These are phyloP conservation scores for Epizoanthus scotinus DNA, from an alignment of 92 coral and sea anemone species.

Conservation along the genomic window DNA sequence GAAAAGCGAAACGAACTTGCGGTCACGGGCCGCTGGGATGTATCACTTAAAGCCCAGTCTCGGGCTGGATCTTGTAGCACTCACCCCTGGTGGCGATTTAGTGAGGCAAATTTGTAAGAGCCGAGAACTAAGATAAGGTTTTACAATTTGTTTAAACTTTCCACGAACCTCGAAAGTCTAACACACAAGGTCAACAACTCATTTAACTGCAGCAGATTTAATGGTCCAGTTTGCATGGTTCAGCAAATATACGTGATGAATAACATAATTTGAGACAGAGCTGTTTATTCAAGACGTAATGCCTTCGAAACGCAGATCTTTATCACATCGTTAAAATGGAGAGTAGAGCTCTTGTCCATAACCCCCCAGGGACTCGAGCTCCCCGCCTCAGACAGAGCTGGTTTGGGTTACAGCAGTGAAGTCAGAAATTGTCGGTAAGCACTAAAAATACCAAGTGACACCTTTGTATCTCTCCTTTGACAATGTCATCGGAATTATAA, in stretches of 20 bases:
- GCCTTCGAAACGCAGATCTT: constrained; percentile 58
- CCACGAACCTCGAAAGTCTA: constrained; percentile 26
- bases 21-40: constrained; percentile 22
- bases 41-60: constrained; percentile 28
- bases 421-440: too few species aligned
- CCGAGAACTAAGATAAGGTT: constrained; percentile 34
- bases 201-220: constrained; percentile 36
- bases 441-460: too few species aligned
- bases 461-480: too few species aligned
- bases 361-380: constrained; percentile 11
- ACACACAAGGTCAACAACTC: constrained; percentile 51
- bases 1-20: not conserved
- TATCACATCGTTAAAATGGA: constrained; percentile 64
- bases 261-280: constrained; percentile 38
- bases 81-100: constrained; percentile 1
- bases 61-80: constrained; percentile 19
- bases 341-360: constrained; percentile 28
- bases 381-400: not conserved
- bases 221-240: constrained; percentile 37
- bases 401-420: too few species aligned
- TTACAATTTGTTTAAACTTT: constrained; percentile 38
- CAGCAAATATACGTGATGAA: constrained; percentile 42
- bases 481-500: too few species aligned
- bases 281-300: constrained; percentile 57
- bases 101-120: constrained; percentile 13